Evolutionary conservation across 1,140 invertebrate species (phyloP).

Genomic region (Nasonia giraulti): DNA sequence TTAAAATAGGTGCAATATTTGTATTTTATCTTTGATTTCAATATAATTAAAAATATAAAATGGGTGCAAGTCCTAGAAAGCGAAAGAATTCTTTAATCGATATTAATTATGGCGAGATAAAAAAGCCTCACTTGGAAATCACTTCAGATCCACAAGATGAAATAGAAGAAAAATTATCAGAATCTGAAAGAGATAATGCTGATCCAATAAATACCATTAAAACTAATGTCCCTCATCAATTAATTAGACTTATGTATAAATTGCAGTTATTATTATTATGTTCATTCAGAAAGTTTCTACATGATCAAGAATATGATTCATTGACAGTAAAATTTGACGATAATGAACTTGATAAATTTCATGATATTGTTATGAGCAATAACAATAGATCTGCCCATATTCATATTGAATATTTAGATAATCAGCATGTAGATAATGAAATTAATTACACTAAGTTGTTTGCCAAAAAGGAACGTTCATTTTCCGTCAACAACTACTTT

Average conservation of each 20-base stretch:
- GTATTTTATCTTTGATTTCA: too few relatives aligned
- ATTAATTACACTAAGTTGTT: slow-evolving; percentile 55
- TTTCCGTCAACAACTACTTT: slow-evolving; percentile 52
- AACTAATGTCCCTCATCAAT: neutral
- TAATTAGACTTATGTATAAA: slow-evolving; percentile 45
- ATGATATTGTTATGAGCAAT: slow-evolving; percentile 53
- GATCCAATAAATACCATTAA: neutral
- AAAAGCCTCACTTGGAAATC: neutral
- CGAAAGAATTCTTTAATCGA: slow-evolving; percentile 7
- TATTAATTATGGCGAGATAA: neutral
- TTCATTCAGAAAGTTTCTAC: slow-evolving; percentile 50
- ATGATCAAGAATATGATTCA: slow-evolving; percentile 51
- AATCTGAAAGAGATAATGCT: neutral
- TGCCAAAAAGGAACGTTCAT: slow-evolving; percentile 48
- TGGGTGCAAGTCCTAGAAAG: neutral
- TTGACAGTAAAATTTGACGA: slow-evolving; percentile 50
- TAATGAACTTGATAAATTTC: slow-evolving; percentile 52
- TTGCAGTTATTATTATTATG: slow-evolving; percentile 52
- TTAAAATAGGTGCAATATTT: neutral
- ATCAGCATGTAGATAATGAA: slow-evolving; percentile 50
- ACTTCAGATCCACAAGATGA: neutral
- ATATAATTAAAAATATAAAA: neutral
- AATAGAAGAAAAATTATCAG: neutral
- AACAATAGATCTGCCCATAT: slow-evolving; percentile 52
- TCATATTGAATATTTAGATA: slow-evolving; percentile 55